These are phyloP conservation scores for Pterostichus niger DNA, from an alignment of 2,888 invertebrate genomes.

Conservation along the genomic window DNA sequence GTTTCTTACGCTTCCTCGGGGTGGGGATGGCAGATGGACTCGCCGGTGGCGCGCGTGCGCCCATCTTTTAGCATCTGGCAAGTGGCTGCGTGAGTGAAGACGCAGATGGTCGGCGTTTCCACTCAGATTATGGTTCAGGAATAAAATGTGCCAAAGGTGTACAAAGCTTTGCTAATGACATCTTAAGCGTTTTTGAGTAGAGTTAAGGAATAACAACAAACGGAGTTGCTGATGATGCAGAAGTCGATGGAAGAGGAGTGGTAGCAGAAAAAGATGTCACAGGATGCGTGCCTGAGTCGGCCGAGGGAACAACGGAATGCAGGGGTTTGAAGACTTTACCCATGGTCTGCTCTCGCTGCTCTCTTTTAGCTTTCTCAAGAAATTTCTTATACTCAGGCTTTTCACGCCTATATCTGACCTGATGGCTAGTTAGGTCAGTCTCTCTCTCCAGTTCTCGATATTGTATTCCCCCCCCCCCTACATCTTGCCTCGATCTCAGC, in stretches of 20 bases:
- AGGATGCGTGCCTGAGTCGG: not conserved
- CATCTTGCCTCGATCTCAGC: not conserved
- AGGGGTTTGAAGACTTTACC: too few species aligned
- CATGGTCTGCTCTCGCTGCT: too few species aligned
- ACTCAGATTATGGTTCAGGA: not conserved
- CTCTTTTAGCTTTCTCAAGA: not conserved
- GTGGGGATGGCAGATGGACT: not conserved
- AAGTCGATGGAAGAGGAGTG: too few species aligned
- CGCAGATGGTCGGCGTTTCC: not conserved
- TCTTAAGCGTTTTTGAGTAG: too few species aligned
- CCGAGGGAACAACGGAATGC: not conserved
- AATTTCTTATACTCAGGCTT: not conserved
- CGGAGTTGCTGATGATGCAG: too few species aligned
- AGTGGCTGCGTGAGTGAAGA: not conserved
- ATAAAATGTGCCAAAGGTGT: not conserved
- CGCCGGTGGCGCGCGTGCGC: not conserved
- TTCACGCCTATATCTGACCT: not conserved
- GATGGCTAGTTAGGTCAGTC: not conserved
- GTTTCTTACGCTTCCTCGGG: not conserved
- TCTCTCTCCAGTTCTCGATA: not conserved
- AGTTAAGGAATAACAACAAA: too few species aligned
- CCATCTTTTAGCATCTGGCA: not conserved
- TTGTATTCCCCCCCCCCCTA: not conserved
- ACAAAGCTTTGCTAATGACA: not conserved
- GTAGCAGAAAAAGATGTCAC: too few species aligned